Percentiles rank a stretch among this genome's conserved stretches.
Conservation (phyloP, 2,797 vertebrate species). For the Pantherophis alleghaniensis region DNA sequence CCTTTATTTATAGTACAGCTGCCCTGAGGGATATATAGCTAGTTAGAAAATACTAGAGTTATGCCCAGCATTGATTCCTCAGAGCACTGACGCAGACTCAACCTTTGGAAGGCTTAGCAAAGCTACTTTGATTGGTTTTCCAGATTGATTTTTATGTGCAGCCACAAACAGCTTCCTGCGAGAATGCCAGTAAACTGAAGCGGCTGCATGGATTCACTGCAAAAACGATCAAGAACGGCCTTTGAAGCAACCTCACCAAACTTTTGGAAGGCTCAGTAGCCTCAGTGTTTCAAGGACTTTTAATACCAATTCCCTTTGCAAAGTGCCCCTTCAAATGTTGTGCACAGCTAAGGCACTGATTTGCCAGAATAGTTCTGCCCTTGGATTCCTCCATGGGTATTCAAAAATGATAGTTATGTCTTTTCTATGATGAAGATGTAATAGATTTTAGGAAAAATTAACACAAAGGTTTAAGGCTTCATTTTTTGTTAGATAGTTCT, state of each 20-base stretch:
- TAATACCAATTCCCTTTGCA: neutral
- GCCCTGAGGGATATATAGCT: neutral
- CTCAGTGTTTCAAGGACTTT: neutral
- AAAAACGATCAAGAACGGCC: neutral
- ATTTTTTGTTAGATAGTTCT: neutral
- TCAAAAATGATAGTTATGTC: neutral
- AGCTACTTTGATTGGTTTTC: neutral
- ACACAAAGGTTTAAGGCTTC: neutral
- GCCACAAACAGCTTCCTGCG: neutral
- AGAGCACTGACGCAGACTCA: neutral
- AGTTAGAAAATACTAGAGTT: neutral
- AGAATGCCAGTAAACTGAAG: neutral
- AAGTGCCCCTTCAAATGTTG: neutral
- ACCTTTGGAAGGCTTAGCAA: neutral
- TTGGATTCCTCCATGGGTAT: neutral
- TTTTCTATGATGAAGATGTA: neutral
- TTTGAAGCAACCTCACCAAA: neutral
- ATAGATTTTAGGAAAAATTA: neutral
- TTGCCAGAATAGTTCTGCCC: neutral
- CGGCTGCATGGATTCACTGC: neutral
- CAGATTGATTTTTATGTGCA: neutral
- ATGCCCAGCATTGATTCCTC: neutral
- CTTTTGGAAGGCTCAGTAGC: neutral
- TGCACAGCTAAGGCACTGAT: neutral
- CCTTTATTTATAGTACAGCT: neutral